A percentile compares a stretch with the other conserved stretches of the same genome.
phyloP scores from a whole-genome alignment of 2,797 vertebrate genomes.

The Acridotheres tristis region DNA sequence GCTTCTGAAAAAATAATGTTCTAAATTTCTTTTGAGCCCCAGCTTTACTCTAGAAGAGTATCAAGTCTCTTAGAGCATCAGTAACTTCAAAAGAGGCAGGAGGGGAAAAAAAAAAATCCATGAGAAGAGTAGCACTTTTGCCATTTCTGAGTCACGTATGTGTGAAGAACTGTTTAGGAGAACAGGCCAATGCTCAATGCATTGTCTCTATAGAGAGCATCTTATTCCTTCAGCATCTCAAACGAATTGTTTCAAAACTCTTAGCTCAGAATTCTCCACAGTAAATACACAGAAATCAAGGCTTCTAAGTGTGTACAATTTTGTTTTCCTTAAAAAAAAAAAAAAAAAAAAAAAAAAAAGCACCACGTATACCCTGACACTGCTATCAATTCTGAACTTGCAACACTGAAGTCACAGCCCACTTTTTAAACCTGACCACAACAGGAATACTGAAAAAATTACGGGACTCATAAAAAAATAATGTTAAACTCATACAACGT shows the following conservation, averaged over 20 bases:
- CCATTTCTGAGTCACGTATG: rapidly evolving
- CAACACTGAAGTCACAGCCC: background rate
- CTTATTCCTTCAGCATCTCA: background rate
- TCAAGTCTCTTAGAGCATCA: background rate
- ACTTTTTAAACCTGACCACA: background rate
- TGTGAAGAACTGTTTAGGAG: background rate
- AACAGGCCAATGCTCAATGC: background rate
- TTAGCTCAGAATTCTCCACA: background rate
- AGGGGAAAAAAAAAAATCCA: background rate
- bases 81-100: background rate
- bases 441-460: background rate
- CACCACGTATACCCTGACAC: rapidly evolving
- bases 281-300: background rate
- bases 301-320: background rate
- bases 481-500: background rate
- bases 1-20: background rate
- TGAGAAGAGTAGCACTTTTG: background rate
- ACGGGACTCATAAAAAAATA: background rate
- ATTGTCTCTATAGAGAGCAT: background rate
- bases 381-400: background rate
- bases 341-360: background rate
- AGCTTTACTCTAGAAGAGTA: background rate
- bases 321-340: background rate
- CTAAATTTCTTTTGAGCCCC: background rate
- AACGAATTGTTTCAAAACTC: background rate